Evolutionary conservation across 1,140 invertebrate species (phyloP), one percentile per base, ranked within the genome.

Genomic region (Trichonephila clavata): DNA sequence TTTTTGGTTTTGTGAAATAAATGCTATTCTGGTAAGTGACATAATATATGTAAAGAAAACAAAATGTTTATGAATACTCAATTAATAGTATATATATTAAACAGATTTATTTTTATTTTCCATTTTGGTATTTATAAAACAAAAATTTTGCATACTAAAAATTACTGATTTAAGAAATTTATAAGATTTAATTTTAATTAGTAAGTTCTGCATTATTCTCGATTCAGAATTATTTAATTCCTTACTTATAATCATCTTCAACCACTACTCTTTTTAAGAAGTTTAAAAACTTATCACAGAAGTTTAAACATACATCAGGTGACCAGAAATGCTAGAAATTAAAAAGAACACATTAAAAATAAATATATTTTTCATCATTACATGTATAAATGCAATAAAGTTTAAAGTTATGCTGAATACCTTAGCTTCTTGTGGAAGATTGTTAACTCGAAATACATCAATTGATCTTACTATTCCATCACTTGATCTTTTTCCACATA

Each of bases 401-500:
- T 8, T 68, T 27, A 68, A 68, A n/a, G 27, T 21, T 39, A 59
- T 43, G 8, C 32, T n/a, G 80, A 80, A 16, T 95, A 97, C 96
- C 95, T 95, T 95, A 86, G 95, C 95, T 77, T 96, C 94, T 95
- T 96, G 95, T 84, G 96, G 96, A 94, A 97, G 95, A 94, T 96
- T 95, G 63, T 94, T 91, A 27, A 96, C 95, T 61, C 95, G 94
- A 86, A 96, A 96, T 61, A 95, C 95, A 94, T 96, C 95, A 43
- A 97, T 94, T 39, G 95, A 94, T 32, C 96, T 95, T 16, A 98
- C 97, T 94, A 97, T 95, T 16, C 97, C 97, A 95, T 96, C 93
- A 95, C 97, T 96, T 95, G 97, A 96, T 95, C 97, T 96, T 94
- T 97, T 97, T 50, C 97, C 97, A 96, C 97, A 97, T 6, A 97